A percentile compares a stretch with the other conserved stretches of the same genome.
phyloP scores from a whole-genome alignment of 1,140 invertebrate genomes.

The Philotrypesis tridentata region DNA sequence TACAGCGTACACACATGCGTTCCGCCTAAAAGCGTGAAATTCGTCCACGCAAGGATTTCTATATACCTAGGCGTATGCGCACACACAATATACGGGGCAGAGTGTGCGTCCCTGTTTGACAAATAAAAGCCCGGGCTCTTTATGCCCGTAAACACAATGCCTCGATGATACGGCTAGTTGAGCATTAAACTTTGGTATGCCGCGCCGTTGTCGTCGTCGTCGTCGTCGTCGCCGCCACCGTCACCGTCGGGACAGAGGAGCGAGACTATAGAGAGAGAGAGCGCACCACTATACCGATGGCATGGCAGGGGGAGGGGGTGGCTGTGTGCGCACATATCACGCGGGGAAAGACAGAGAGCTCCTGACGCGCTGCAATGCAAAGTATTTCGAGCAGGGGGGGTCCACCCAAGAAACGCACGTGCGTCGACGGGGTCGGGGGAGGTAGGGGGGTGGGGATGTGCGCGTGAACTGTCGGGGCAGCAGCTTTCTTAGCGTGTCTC shows the following conservation, averaged over 20 bases:
- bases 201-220: too few species aligned
- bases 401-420: slow-evolving; percentile 49
- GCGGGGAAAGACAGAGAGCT: slow-evolving; percentile 9
- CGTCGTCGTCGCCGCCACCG: too few species aligned
- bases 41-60: slow-evolving; percentile 4
- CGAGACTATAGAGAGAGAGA: too few species aligned
- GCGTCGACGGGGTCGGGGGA: slow-evolving; percentile 24
- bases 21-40: slow-evolving; percentile 41
- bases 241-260: slow-evolving; percentile 52
- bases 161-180: slow-evolving; percentile 68
- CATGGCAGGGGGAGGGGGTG: too few species aligned
- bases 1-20: background rate
- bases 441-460: too few species aligned
- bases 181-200: slow-evolving; percentile 66
- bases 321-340: slow-evolving; percentile 2
- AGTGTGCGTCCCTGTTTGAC: slow-evolving; percentile 54
- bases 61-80: slow-evolving; percentile 4
- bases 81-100: background rate
- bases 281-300: too few species aligned
- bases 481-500: background rate
- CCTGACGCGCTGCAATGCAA: slow-evolving; percentile 52
- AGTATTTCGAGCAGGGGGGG: slow-evolving; percentile 49
- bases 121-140: slow-evolving; percentile 63
- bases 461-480: background rate
- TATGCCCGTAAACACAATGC: slow-evolving; percentile 56